Base-by-base conservation (phyloP, 2,888 invertebrate genomes). In the Tenthredo amoena region DNA sequence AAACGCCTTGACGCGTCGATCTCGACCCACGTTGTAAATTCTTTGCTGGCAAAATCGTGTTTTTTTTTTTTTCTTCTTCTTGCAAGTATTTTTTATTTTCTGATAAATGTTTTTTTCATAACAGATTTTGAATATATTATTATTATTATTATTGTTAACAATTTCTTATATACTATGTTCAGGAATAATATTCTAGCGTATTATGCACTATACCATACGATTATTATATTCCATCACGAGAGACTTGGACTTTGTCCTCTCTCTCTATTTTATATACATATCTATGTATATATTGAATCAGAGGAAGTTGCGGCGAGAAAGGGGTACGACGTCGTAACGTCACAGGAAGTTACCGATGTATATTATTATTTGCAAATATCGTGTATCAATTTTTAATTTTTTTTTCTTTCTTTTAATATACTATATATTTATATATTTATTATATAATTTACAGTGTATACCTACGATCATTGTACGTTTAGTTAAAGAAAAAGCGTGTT, bases 231-330 rank as follows among this genome's bases (percentile, higher is more conserved):
- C 55, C 55, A 55, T 55, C 18, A 18, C n/a, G 18, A 55, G 55
- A 55, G 47, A 47, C 47, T 47, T 47, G 12, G 55, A 55, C n/a
- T 55, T 55, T 55, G 55, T 55, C 40, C 12, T 72, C 71, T 34
- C 71, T 34, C 37, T 18, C 4, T 34, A 34, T 68, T 31, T 1
- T 15, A 31, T 72, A 5, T 37, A 71, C 31, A 31, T 18, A 37
- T 5, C 2, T 34, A 71, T 34, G n/a, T 37, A 18, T 62, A 62
- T 62, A 72, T 40, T 37, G n/a, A 72, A 72, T 37, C n/a, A 10
- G n/a, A 72, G 71, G 71, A 72, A 40, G 71, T 72, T 37, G 71
- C 71, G 37, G 71, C 71, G 6, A 37, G 71, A 34, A 34, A 9
- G 34, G 37, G 37, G 26, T 26, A 26, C n/a, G 37, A 31, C 12